Conservation (phyloP, 1,140 invertebrate species). For the Archegozetes longisetosus region DNA sequence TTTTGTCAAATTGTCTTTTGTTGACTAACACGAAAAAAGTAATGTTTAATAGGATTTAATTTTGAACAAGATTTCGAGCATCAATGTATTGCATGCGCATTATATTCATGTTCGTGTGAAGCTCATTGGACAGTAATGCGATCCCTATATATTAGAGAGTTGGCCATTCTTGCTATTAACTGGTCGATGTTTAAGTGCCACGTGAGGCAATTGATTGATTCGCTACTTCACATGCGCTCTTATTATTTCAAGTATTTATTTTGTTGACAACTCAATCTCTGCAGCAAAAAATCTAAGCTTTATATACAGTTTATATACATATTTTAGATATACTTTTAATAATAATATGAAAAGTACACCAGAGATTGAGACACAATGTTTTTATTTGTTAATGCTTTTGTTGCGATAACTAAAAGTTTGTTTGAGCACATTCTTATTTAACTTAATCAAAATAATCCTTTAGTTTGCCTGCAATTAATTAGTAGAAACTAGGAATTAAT, state of each 20-base stretch:
- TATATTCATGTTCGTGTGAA: not conserved
- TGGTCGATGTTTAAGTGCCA: not conserved
- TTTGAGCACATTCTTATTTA: too few relatives aligned
- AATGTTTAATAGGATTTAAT: not conserved
- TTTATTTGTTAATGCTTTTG: too few relatives aligned
- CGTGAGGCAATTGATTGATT: not conserved
- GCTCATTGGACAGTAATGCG: not conserved
- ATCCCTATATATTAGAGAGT: not conserved
- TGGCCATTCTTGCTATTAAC: not conserved
- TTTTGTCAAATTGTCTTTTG: not conserved
- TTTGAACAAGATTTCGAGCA: not conserved
- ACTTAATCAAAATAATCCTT: too few relatives aligned
- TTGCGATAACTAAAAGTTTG: too few relatives aligned
- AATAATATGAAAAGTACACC: too few relatives aligned
- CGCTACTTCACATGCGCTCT: not conserved
- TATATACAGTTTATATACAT: too few relatives aligned
- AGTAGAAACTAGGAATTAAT: not conserved
- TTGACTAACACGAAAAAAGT: not conserved
- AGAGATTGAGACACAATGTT: too few relatives aligned
- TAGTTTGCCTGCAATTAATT: not conserved
- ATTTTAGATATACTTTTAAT: too few relatives aligned
- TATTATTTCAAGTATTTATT: not conserved
- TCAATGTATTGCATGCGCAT: not conserved
- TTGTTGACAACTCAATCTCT: not conserved
- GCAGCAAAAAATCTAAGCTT: too few relatives aligned